Evolutionary conservation across 2,888 invertebrate genomes (phyloP), one percentile per base, ranked within the genome.

Genomic region (Neoascia interrupta): DNA sequence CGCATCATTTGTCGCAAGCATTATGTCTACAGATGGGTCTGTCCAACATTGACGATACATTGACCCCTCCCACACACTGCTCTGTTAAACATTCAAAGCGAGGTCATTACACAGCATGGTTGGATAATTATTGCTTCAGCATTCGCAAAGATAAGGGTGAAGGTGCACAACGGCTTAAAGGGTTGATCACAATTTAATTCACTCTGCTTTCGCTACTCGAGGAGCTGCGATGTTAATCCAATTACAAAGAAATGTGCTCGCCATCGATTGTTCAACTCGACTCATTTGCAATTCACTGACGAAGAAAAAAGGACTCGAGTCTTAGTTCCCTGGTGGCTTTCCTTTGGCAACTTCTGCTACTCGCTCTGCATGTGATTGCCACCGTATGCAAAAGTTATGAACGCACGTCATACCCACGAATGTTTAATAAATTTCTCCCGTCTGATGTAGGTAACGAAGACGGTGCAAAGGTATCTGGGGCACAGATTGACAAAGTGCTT

Each of bases 141-240:
- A n/a, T n/a, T n/a, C n/a, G n/a, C n/a, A n/a, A n/a, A n/a, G n/a
- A n/a, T n/a, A n/a, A n/a, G n/a, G n/a, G n/a, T n/a, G n/a, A n/a
- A n/a, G n/a, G n/a, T n/a, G n/a, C n/a, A n/a, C n/a, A n/a, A n/a
- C n/a, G n/a, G n/a, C n/a, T n/a, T n/a, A n/a, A n/a, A n/a, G n/a
- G n/a, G n/a, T n/a, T n/a, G n/a, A n/a, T n/a, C n/a, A n/a, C n/a
- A n/a, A n/a, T n/a, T n/a, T n/a, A n/a, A n/a, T n/a, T n/a, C n/a
- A n/a, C n/a, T n/a, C n/a, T n/a, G n/a, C n/a, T n/a, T n/a, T n/a
- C n/a, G n/a, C n/a, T n/a, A n/a, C n/a, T n/a, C n/a, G n/a, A n/a
- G n/a, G n/a, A n/a, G n/a, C n/a, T n/a, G n/a, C 45, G 19, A 18
- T 21, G n/a, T 43, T 73, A 73, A 64, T 64, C 56, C 28, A 66